These are phyloP conservation scores for Leptothorax acervorum DNA, from an alignment of 2,888 invertebrate genomes.

Conservation along the genomic window DNA sequence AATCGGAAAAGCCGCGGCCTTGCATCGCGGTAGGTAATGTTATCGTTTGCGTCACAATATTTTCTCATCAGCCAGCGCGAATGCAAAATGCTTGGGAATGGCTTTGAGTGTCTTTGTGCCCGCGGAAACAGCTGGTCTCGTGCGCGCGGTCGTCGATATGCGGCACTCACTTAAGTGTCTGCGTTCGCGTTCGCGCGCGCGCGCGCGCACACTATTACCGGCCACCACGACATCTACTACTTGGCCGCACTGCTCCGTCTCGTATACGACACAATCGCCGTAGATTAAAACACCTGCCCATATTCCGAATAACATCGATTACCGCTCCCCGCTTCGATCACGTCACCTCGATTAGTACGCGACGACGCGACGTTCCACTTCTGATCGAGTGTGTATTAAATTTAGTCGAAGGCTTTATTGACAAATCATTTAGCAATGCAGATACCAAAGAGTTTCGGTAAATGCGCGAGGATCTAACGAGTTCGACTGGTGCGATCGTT, in stretches of 20 bases:
- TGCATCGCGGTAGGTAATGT: slow-evolving; percentile 58
- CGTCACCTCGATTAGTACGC: slow-evolving; percentile 23
- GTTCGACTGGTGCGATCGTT: too few relatives aligned
- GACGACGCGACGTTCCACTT: slow-evolving; percentile 23
- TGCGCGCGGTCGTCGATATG: not conserved
- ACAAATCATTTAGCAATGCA: slow-evolving; percentile 17
- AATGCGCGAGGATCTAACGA: not conserved
- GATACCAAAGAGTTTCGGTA: slow-evolving; percentile 27
- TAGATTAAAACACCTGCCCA: slow-evolving; percentile 57
- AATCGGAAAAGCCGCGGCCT: slow-evolving; percentile 72
- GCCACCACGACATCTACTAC: not conserved
- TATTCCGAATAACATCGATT: slow-evolving; percentile 33
- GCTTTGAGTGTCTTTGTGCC: slow-evolving; percentile 70
- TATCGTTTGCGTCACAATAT: slow-evolving; percentile 73
- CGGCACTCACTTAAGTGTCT: not conserved
- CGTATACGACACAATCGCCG: slow-evolving; percentile 30
- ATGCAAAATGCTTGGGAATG: slow-evolving; percentile 57
- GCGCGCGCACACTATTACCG: not conserved
- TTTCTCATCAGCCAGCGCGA: slow-evolving; percentile 58
- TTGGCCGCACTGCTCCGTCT: not conserved
- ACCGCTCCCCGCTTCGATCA: slow-evolving; percentile 3
- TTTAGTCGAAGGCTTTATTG: slow-evolving; percentile 49
- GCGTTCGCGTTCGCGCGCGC: too few relatives aligned
- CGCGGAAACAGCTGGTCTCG: slow-evolving; percentile 63
- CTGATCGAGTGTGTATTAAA: slow-evolving; percentile 26